Percentiles rank a stretch among this genome's conserved stretches.
Evolutionary conservation across 2,888 invertebrate species (phyloP).

Genomic region (Machimus rusticus): DNA sequence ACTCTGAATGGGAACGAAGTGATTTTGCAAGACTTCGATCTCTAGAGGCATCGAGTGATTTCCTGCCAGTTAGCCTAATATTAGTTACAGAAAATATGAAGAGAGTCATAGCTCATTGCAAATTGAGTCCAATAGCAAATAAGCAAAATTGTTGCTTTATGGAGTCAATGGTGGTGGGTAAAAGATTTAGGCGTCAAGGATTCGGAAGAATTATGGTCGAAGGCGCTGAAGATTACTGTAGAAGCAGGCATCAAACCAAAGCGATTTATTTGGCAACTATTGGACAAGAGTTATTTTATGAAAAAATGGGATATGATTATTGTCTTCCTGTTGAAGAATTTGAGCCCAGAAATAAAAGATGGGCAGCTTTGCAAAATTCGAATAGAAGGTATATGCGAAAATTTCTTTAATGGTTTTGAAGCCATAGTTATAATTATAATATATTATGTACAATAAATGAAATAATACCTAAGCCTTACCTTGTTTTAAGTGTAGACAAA

Average conservation of each 20-base stretch:
- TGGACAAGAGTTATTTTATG: conserved; percentile 79
- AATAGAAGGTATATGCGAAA: conserved; percentile 63
- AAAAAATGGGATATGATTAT: conserved; percentile 74
- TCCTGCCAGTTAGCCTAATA: conserved; percentile 75
- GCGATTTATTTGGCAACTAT: conserved; percentile 75
- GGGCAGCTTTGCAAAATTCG: conserved; percentile 59
- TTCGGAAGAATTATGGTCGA: conserved; percentile 78
- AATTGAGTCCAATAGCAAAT: conserved; percentile 76
- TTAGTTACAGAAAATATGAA: conserved; percentile 67
- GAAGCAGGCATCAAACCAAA: conserved; percentile 68
- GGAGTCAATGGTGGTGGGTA: conserved; percentile 82
- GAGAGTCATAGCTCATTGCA: conserved; percentile 79
- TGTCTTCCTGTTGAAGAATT: conserved; percentile 77
- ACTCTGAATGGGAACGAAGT: conserved; percentile 88
- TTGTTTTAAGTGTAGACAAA: too few relatives aligned
- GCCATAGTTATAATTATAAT: neutral
- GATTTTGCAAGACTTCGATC: conserved; percentile 80
- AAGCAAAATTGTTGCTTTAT: conserved; percentile 77
- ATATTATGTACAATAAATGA: neutral
- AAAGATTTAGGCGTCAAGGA: conserved; percentile 75
- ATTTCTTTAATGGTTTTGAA: conserved; percentile 54
- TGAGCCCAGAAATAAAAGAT: conserved; percentile 64
- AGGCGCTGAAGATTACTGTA: conserved; percentile 78
- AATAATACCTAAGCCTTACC: too few relatives aligned
- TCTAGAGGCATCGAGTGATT: conserved; percentile 75